Evolutionary conservation across 2,888 invertebrate genomes (phyloP), one percentile per base, ranked within the genome.

Genomic region (Torymus texanus): DNA sequence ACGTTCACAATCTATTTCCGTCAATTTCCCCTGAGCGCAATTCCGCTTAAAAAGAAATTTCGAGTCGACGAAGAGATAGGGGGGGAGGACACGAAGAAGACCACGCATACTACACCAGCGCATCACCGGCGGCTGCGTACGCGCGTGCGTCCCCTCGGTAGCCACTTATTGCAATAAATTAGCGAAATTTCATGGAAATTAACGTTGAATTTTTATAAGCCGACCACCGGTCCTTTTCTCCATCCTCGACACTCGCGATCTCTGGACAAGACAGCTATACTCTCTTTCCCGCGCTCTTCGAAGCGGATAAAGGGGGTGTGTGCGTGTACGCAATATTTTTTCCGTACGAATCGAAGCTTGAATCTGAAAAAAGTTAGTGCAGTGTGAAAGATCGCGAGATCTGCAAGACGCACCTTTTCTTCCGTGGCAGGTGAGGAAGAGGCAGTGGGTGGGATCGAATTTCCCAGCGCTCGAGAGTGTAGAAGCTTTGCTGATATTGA

Each of bases 131-230:
- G 41, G 41, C 41, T 8, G 41, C 41, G n/a, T n/a, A 41, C 8
- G 41, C 41, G 41, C 41, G 5, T 41, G 41, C 41, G 41, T 41
- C 41, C 41, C 50, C 8, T 18, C 51, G 16, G 24, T 18, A 24
- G 56, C 63, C 66, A 70, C 78, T 79, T 80, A 76, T 77, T 78
- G 59, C 61, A 80, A 78, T 80, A 67, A 77, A 77, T 77, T 77
- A 74, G 24, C 61, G 68, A 70, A 58, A 75, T 76, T 58, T 51
- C 65, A 74, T 71, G 77, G 66, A 74, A 77, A 80, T 77, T 65
- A 78, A 41, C 61, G 56, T 53, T 73, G 75, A 65, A 75, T 80
- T 77, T 75, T 68, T 71, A 75, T 62, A 68, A 72, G 67, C 67
- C 29, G 2, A 10, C 41, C 53, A 50, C 29, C 2, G 14, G 41